Evolutionary conservation across 2,113 vertebrate genomes (phyloP), one percentile per base, ranked within the genome.

Genomic region (Gadus macrocephalus): DNA sequence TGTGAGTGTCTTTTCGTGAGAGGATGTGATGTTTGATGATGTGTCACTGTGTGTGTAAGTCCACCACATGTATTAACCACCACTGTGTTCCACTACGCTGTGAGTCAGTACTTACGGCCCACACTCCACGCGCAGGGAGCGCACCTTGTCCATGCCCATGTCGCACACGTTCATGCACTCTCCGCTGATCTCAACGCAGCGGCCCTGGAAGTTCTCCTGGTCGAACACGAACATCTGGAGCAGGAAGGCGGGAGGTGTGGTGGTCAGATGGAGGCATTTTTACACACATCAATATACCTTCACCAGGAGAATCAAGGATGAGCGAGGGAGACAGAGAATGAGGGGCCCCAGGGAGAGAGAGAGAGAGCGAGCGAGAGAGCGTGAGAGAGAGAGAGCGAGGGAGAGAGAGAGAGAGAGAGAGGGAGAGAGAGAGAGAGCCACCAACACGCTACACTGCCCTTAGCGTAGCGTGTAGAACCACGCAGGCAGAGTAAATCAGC

Each of bases 171-270:
- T 92, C 85, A 89, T 83, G 69, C 90, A 92, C 87, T 93, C 90
- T 5, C 16, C 71, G 0, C 3, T 86, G 82, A 93, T 91, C 87
- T 92, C 91, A 3, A 90, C 84, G 31, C 85, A 86, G 74, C 90
- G 87, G 17, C 91, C 92, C 86, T 93, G 92, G 83, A 93, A 93
- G 75, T 92, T 93, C 83, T 93, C 92, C 83, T 90, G 90, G 69
- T 92, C 90, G 9, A 72, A 93, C 65, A 92, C 81, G 0, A 69
- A 87, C 90, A 93, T 90, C 91, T 92, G 71, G 59, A 22, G n/a
- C 14, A 0, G n/a, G 27, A 14, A 61, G 14, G 38, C 4, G 11
- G 59, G 8, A 0, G 38, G 3, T 0, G 12, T 27, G 59, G n/a
- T 4, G 19, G 59, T 27, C 17, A 35, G 27, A 55, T 25, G 5